These are phyloP conservation scores for Epinephelus moara DNA, from an alignment of 2,113 vertebrate species.

Conservation along the genomic window DNA sequence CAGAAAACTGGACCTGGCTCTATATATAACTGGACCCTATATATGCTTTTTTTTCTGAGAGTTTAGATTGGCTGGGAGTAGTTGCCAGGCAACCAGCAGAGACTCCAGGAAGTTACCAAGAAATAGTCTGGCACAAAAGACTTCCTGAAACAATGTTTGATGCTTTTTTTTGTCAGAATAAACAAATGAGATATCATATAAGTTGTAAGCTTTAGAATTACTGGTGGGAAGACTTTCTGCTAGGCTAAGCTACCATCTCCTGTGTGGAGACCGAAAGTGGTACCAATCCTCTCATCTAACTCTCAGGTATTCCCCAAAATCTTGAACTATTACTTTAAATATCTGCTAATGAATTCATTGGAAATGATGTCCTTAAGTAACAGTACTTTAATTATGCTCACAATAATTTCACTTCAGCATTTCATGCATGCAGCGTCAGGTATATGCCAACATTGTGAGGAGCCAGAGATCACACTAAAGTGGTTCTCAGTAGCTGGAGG, in stretches of 20 bases:
- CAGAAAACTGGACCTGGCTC: too few relatives aligned
- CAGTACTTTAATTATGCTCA: background rate
- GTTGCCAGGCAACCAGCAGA: background rate
- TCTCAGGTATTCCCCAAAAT: background rate
- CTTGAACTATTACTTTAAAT: background rate
- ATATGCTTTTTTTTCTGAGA: background rate
- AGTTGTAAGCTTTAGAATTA: background rate
- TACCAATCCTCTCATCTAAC: background rate
- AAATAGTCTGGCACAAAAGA: background rate
- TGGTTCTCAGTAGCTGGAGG: background rate
- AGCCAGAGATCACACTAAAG: slow-evolving; percentile 12
- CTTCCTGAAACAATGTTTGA: too few relatives aligned
- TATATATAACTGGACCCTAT: too few relatives aligned
- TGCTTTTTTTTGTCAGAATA: background rate
- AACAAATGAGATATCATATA: background rate
- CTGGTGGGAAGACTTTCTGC: background rate
- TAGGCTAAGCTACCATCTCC: background rate
- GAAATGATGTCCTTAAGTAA: background rate
- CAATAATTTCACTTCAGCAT: background rate
- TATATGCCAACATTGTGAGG: background rate
- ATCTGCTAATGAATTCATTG: background rate
- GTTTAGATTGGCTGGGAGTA: background rate
- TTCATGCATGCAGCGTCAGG: background rate
- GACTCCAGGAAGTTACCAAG: background rate
- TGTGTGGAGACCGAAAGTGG: background rate